Evolutionary conservation across 2,113 vertebrate species (phyloP).

Genomic region (Peromyscus californicus): DNA sequence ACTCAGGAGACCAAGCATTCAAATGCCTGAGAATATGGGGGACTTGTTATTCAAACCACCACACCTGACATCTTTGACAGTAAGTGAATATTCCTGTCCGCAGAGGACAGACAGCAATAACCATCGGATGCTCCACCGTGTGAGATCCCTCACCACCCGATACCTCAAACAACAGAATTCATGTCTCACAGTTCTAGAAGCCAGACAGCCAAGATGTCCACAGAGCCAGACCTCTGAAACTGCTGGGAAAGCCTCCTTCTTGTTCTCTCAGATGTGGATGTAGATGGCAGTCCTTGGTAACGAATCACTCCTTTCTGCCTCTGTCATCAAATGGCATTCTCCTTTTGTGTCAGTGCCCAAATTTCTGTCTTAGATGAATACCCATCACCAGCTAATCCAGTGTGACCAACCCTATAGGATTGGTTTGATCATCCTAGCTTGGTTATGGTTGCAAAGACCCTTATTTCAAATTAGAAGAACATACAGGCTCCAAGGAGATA

Average conservation of each 20-base stretch:
- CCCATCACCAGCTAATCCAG: not conserved
- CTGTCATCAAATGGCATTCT: not conserved
- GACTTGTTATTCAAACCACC: not conserved
- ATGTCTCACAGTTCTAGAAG: not conserved
- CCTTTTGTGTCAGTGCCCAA: not conserved
- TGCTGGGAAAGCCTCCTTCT: not conserved
- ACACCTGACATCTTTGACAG: not conserved
- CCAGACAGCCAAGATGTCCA: not conserved
- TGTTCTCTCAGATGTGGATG: not conserved
- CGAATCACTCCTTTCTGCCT: not conserved
- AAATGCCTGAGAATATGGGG: not conserved
- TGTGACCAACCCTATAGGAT: not conserved
- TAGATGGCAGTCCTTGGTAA: not conserved
- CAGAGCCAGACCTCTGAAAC: not conserved
- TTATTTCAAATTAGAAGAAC: not conserved
- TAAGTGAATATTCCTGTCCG: not conserved
- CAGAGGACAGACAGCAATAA: not conserved
- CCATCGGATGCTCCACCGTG: not conserved
- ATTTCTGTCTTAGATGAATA: not conserved
- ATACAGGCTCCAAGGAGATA: not conserved
- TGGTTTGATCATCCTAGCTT: not conserved
- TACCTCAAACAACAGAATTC: not conserved
- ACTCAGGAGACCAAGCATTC: not conserved
- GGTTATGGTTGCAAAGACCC: not conserved
- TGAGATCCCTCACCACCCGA: not conserved